Percentiles rank a stretch among this genome's conserved stretches.
Conservation (phyloP, 1,140 invertebrate species). For the Heliconius melpomene region DNA sequence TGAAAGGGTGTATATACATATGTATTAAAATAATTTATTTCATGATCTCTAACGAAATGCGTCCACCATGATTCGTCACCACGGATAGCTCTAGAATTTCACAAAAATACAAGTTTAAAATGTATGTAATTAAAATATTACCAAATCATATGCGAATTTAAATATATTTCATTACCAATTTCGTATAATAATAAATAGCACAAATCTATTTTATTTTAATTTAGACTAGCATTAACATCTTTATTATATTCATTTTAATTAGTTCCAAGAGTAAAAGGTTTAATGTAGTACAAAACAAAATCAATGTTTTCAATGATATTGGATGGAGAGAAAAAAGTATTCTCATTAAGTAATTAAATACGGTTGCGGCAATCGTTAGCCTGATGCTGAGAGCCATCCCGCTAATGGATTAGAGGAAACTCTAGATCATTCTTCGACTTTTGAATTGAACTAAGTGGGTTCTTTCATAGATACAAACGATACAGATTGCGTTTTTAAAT, state of each 20-base stretch:
- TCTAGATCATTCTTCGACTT: slow-evolving; percentile 28
- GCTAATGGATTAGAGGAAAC: slow-evolving; percentile 35
- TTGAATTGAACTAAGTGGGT: slow-evolving; percentile 25
- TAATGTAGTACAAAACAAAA: slow-evolving; percentile 24
- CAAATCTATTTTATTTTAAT: too few relatives aligned
- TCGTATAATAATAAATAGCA: too few relatives aligned
- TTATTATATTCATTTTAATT: background rate
- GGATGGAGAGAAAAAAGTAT: slow-evolving; percentile 28
- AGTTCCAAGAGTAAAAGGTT: background rate
- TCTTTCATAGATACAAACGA: slow-evolving; percentile 9
- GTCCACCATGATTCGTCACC: too few relatives aligned
- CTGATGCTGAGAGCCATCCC: slow-evolving; percentile 31
- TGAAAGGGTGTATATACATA: too few relatives aligned
- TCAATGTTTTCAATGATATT: slow-evolving; percentile 30
- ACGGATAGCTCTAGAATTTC: too few relatives aligned
- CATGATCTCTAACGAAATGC: too few relatives aligned
- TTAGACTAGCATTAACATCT: too few relatives aligned
- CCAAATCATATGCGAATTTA: too few relatives aligned
- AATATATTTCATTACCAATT: too few relatives aligned
- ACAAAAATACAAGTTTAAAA: too few relatives aligned
- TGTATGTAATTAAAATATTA: too few relatives aligned
- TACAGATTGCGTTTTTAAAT: background rate
- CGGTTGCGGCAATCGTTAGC: slow-evolving; percentile 27
- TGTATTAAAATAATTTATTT: too few relatives aligned
- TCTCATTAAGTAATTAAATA: slow-evolving; percentile 38